Conservation (phyloP, 2,113 vertebrate genomes). For the Lepus americanus region DNA sequence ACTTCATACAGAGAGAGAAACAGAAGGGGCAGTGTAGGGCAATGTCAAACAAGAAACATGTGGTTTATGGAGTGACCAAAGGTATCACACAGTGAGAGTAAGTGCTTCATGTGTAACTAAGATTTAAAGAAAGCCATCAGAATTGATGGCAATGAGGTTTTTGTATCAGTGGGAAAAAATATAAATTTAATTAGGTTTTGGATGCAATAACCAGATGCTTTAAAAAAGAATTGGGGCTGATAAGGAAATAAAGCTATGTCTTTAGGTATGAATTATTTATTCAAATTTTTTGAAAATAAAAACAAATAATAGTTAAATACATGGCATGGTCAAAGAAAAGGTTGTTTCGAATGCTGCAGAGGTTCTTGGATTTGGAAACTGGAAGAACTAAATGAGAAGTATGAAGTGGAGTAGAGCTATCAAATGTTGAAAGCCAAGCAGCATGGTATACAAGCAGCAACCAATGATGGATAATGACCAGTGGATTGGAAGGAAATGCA, state of each 20-base stretch:
- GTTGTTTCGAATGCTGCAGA: not conserved
- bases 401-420: not conserved
- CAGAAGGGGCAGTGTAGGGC: not conserved
- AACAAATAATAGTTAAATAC: not conserved
- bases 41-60: not conserved
- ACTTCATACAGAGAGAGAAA: not conserved
- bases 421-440: not conserved
- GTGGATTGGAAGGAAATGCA: not conserved
- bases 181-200: not conserved
- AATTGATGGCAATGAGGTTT: not conserved
- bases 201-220: not conserved
- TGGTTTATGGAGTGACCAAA: not conserved
- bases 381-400: not conserved
- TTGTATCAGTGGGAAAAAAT: not conserved
- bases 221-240: not conserved
- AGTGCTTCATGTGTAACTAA: not conserved
- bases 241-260: not conserved
- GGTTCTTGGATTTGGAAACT: not conserved
- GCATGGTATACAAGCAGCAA: not conserved
- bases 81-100: not conserved
- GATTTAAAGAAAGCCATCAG: not conserved
- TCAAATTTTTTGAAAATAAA: constrained; percentile 13
- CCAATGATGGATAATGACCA: not conserved
- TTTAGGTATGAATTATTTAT: not conserved
- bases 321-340: not conserved